Evolutionary conservation across 2,888 invertebrate species (phyloP), one percentile per base, ranked within the genome.

Genomic region (Hirtodrosophila confusa): DNA sequence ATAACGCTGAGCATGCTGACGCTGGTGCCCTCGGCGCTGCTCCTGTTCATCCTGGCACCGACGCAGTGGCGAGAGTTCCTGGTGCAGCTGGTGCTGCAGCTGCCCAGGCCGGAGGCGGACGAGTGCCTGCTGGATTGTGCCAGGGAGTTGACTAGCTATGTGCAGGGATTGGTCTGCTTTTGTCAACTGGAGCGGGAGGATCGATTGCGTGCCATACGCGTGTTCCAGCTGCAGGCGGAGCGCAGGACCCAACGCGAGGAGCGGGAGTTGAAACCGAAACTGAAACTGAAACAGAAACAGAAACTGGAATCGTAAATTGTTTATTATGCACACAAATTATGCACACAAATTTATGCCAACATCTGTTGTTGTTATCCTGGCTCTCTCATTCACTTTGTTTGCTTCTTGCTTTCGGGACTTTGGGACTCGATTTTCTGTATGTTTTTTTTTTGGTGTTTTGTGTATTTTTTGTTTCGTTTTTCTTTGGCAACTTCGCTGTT

Each of bases 281-380:
- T 41, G 43, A 17, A 17, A 24, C 27, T 27, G 37, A n/a, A 31
- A n/a, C 12, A 36, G 43, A 17, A 17, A 24, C 27, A 5, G 37
- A n/a, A 31, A n/a, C 12, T 41, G 43, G 23, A 62, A 58, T 61
- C 69, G 62, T 75, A 67, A 85, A 85, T 82, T 80, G 83, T 79
- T 86, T 85, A 83, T 86, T 79, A 68, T 82, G 69, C 69, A 73
- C 69, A 83, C 73, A 80, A 80, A 86, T 86, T 80, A 68, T 82
- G 69, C 69, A 73, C 69, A 83, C 73, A 80, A 80, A 86, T 86
- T 80, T 86, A 80, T 80, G 83, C 86, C 76, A 80, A 76, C 80
- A 80, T 69, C 80, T 86, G 80, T 66, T 80, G 82, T 65, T 75
- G 61, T 75, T 72, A 45, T 63, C 54, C 77, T 69, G 60, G 65